These are phyloP conservation scores for Drosophila hydei DNA, from an alignment of 1,140 invertebrate species.

Conservation along the genomic window DNA sequence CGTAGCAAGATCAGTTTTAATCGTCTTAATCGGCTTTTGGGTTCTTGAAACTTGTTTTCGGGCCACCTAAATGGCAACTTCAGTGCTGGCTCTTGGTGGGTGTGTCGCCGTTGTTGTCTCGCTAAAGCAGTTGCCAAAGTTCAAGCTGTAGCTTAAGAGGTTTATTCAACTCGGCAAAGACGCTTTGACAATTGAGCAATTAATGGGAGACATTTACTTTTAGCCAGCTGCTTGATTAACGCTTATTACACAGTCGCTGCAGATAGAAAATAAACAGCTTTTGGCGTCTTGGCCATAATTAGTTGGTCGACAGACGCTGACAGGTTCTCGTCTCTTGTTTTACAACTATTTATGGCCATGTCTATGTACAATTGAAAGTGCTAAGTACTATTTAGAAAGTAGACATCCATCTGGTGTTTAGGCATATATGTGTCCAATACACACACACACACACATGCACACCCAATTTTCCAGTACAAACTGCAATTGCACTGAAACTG, in stretches of 20 bases:
- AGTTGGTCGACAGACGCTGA: constrained; percentile 36
- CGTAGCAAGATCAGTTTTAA: constrained; percentile 20
- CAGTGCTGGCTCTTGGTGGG: constrained; percentile 35
- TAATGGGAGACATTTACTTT: constrained; percentile 42
- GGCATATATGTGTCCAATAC: not conserved
- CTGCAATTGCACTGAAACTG: constrained; percentile 47
- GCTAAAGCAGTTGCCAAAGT: constrained; percentile 33
- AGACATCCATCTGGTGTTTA: constrained; percentile 3
- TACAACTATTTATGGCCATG: constrained; percentile 22
- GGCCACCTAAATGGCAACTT: constrained; percentile 29
- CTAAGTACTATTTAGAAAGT: constrained; percentile 67
- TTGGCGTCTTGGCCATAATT: constrained; percentile 45
- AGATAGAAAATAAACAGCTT: constrained; percentile 32
- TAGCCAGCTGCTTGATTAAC: constrained; percentile 46
- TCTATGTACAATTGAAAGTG: constrained; percentile 57
- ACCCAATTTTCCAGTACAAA: constrained; percentile 35
- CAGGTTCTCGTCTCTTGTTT: constrained; percentile 49
- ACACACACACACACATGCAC: constrained; percentile 6
- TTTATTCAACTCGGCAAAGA: constrained; percentile 48
- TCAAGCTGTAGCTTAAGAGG: constrained; percentile 36
- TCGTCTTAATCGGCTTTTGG: constrained; percentile 22
- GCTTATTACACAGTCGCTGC: constrained; percentile 35
- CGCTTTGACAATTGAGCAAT: constrained; percentile 52
- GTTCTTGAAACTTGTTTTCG: constrained; percentile 41
- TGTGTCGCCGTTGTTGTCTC: constrained; percentile 26